Conservation (phyloP, 2,113 vertebrate genomes). For the Seriola rivoliana region DNA sequence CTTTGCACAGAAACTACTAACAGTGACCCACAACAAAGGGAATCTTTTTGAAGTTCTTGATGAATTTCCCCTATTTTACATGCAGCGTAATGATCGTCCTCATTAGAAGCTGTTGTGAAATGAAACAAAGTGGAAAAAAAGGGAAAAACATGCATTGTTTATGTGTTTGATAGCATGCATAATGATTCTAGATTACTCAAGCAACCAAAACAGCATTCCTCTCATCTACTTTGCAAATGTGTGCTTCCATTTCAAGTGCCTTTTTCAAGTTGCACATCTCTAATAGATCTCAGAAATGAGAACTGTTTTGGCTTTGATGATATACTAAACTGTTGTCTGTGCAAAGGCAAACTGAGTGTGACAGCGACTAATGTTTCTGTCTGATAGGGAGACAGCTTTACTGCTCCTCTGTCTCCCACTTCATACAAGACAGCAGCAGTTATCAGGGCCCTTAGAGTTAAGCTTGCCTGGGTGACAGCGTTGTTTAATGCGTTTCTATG, state of each 20-base stretch:
- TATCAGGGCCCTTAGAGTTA: conserved; percentile 58
- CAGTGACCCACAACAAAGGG: conserved; percentile 29
- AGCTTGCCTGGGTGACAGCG: conserved; percentile 56
- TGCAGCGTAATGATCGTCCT: conserved; percentile 50
- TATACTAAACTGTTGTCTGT: conserved; percentile 70
- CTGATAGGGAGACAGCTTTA: conserved; percentile 67
- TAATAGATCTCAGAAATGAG: conserved; percentile 62
- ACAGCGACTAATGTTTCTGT: conserved; percentile 77
- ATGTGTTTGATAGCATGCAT: conserved; percentile 63
- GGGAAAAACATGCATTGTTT: conserved; percentile 61
- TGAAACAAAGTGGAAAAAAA: neutral
- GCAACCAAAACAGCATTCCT: conserved; percentile 51
- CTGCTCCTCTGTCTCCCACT: conserved; percentile 65
- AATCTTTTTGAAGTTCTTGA: conserved; percentile 57
- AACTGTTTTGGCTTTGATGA: conserved; percentile 75
- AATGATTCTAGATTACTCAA: conserved; percentile 59
- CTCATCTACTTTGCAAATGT: conserved; percentile 66
- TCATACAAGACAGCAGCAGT: conserved; percentile 61
- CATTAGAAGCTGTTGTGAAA: conserved; percentile 52
- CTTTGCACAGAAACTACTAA: conserved; percentile 45
- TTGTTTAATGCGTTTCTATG: conserved; percentile 65
- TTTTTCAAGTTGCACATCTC: conserved; percentile 45
- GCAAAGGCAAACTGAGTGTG: conserved; percentile 67
- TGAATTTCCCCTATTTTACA: conserved; percentile 51
- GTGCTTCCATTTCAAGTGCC: conserved; percentile 48